phyloP scores from a whole-genome alignment of 53 echinoderm and acorn worm genomes.

The Holothuria leucospilota region DNA sequence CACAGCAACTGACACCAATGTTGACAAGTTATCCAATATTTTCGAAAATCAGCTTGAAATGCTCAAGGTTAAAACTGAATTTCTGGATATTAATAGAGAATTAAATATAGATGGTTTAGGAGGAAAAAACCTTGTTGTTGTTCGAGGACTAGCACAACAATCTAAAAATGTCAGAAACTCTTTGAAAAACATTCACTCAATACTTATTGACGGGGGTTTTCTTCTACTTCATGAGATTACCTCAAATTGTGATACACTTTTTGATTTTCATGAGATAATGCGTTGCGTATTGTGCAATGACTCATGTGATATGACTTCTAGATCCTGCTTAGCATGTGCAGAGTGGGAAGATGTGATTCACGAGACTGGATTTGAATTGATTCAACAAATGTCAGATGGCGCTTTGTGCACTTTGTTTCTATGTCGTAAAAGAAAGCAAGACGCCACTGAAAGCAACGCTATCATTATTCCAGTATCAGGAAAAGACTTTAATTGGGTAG shows the following conservation, averaged over 20 bases:
- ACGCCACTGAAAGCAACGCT: neutral
- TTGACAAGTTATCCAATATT: neutral
- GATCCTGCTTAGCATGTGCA: too few species aligned
- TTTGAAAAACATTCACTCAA: neutral
- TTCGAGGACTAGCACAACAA: neutral
- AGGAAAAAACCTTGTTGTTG: neutral
- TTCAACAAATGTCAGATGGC: neutral
- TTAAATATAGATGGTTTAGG: slow-evolving; percentile 53
- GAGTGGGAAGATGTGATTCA: neutral
- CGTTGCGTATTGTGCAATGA: neutral
- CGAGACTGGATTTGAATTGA: neutral
- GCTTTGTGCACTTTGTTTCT: neutral
- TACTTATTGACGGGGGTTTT: neutral
- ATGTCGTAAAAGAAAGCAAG: slow-evolving; percentile 14
- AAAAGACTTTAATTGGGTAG: neutral
- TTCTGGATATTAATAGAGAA: neutral
- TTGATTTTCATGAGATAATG: too few species aligned
- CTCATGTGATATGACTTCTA: too few species aligned
- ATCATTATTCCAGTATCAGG: too few species aligned
- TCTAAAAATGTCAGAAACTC: neutral
- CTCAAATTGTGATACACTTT: neutral
- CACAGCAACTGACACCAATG: neutral
- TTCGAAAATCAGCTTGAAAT: neutral
- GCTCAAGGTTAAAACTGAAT: too few species aligned
- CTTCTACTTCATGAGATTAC: neutral